Conservation (phyloP, 2,888 invertebrate genomes). For the Hirtodrosophila trivittata region DNA sequence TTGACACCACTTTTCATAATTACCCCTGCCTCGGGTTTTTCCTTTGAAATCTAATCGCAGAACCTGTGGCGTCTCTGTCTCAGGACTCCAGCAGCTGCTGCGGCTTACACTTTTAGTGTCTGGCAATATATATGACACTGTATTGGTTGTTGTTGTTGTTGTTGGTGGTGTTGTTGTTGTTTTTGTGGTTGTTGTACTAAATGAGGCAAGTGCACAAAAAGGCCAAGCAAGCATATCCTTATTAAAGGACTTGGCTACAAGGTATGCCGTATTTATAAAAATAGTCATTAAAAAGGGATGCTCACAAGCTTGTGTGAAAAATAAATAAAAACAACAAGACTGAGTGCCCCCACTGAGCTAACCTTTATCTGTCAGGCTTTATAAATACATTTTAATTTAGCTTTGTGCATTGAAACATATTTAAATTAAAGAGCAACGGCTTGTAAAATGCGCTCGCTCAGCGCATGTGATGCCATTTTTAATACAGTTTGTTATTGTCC, state of each 20-base stretch:
- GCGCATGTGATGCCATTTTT: slow-evolving; percentile 47
- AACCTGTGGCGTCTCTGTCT: slow-evolving; percentile 13
- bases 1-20: slow-evolving; percentile 44
- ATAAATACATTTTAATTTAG: slow-evolving; percentile 77
- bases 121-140: slow-evolving; percentile 30
- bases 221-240: slow-evolving; percentile 51
- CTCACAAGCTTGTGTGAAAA: slow-evolving; percentile 11
- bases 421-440: slow-evolving; percentile 76
- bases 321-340: neutral
- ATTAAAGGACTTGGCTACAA: slow-evolving; percentile 65
- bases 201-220: slow-evolving; percentile 73
- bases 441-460: slow-evolving; percentile 73
- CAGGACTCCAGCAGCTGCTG: slow-evolving; percentile 31
- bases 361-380: slow-evolving; percentile 27
- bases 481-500: slow-evolving; percentile 71
- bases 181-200: slow-evolving; percentile 50
- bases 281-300: slow-evolving; percentile 71
- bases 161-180: slow-evolving; percentile 9
- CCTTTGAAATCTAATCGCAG: slow-evolving; percentile 11
- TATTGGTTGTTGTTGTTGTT: slow-evolving; percentile 5
- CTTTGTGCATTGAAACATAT: slow-evolving; percentile 80
- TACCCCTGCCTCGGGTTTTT: slow-evolving; percentile 15
- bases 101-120: slow-evolving; percentile 50
- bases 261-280: slow-evolving; percentile 70
- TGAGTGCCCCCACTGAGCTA: neutral